phyloP scores from a whole-genome alignment of 2,888 invertebrate species.

The Invenusta paracnida region DNA sequence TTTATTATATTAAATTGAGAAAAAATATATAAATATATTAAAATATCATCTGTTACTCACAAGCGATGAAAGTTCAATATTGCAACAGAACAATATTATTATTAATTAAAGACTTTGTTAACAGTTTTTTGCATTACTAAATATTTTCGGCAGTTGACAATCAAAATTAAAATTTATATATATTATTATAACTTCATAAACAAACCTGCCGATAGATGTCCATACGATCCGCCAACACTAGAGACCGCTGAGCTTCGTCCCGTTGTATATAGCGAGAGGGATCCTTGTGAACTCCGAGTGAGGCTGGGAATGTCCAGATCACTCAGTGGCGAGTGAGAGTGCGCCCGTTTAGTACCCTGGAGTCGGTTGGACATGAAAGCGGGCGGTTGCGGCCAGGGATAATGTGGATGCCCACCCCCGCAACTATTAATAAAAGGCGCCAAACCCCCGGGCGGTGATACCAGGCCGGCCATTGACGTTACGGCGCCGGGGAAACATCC shows the following conservation, averaged over 20 bases:
- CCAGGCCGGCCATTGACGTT: background rate
- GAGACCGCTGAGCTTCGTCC: conserved; percentile 68
- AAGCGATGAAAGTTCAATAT: too few relatives aligned
- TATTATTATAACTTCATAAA: too few relatives aligned
- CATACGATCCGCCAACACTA: conserved; percentile 76
- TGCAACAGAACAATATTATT: too few relatives aligned
- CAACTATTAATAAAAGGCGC: too few relatives aligned
- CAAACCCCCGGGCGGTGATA: background rate
- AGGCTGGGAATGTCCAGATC: conserved; percentile 91
- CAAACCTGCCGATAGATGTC: conserved; percentile 81
- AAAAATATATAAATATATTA: too few relatives aligned
- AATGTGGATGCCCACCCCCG: background rate
- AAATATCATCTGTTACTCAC: too few relatives aligned
- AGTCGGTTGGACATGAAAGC: background rate
- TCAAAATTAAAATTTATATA: too few relatives aligned
- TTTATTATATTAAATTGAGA: too few relatives aligned
- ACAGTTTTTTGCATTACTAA: too few relatives aligned
- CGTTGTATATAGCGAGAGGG: conserved; percentile 63
- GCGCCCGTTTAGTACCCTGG: conserved; percentile 59
- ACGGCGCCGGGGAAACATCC: background rate
- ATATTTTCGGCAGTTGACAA: too few relatives aligned
- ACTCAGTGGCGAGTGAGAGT: conserved; percentile 84
- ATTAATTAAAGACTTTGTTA: too few relatives aligned
- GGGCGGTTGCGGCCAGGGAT: background rate
- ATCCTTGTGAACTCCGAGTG: conserved; percentile 86